Conservation (phyloP, 1,140 invertebrate genomes). For the Zaprionus ghesquierei region DNA sequence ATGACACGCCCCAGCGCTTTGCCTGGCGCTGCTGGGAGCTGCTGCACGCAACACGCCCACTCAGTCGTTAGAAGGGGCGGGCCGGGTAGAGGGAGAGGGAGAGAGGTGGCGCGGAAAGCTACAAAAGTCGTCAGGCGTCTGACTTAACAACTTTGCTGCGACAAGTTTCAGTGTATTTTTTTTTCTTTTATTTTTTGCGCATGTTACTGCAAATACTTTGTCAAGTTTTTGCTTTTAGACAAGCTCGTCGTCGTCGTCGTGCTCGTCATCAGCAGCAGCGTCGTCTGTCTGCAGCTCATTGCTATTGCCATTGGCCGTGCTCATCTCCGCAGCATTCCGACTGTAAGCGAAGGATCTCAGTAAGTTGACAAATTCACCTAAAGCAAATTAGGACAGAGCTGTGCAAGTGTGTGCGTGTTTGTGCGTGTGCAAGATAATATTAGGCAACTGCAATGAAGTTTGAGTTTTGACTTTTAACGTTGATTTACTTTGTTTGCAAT, state of each 20-base stretch:
- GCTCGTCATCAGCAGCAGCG: slow-evolving; percentile 31
- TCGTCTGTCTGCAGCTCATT: slow-evolving; percentile 3
- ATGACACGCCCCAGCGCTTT: slow-evolving; percentile 26
- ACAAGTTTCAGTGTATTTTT: slow-evolving; percentile 69
- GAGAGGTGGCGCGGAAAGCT: not conserved
- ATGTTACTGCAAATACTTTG: slow-evolving; percentile 72
- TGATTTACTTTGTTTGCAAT: too few relatives aligned
- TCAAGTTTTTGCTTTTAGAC: slow-evolving; percentile 72
- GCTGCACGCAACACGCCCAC: slow-evolving; percentile 25
- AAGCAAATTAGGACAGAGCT: slow-evolving; percentile 65
- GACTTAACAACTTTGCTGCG: slow-evolving; percentile 77
- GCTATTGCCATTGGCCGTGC: not conserved
- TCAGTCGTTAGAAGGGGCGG: slow-evolving; percentile 16
- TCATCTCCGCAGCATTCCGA: not conserved
- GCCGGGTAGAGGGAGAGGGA: too few relatives aligned
- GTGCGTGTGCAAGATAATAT: not conserved
- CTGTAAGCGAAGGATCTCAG: slow-evolving; percentile 42
- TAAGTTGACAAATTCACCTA: slow-evolving; percentile 61
- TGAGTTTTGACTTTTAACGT: not conserved
- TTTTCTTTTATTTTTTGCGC: slow-evolving; percentile 52
- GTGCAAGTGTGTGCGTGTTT: slow-evolving; percentile 1
- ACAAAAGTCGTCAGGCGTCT: slow-evolving; percentile 67
- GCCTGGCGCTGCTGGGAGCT: not conserved
- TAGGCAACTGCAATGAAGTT: not conserved
- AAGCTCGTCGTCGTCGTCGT: slow-evolving; percentile 58